Evolutionary conservation across 2,797 vertebrate species (phyloP), one percentile per base, ranked within the genome.

Genomic region (Eremophila alpestris): DNA sequence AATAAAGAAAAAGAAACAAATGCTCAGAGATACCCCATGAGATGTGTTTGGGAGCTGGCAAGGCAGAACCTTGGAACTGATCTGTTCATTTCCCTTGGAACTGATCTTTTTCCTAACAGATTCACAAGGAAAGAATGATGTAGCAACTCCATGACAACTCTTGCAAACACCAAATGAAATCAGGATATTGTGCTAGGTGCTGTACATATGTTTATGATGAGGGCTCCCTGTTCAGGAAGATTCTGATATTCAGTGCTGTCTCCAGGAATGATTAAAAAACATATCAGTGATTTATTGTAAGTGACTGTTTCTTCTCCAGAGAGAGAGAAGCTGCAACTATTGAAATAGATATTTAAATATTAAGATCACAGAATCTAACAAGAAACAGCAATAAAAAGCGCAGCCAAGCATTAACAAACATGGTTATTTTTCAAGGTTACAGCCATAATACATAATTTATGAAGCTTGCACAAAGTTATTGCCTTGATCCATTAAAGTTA

Each of bases 361-460:
- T 85, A 77, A 88, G 62, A 95, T 91, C 67, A 87, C 63, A 88
- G 59, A 90, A 87, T 81, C 69, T 76, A 94, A 93, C 80, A 90
- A 92, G 80, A 86, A 93, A 75, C 63, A 86, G 83, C 83, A 94
- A 89, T 95, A 93, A 95, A 93, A 95, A 92, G 38, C 11, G 7
- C 55, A 91, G 83, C 52, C 77, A 96, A 88, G 83, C 2, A 4
- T 92, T 91, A 94, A 95, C 88, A 95, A 97, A 95, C 80, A 86
- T 63, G 40, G 94, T 83, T 94, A 88, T 93, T 96, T 95, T 96
- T 96, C 94, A 94, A 96, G 92, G 74, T 94, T 96, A 93, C 70
- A 89, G 80, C 21, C 49, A 43, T 43, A 82, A 90, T 96, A 76
- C 79, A 96, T 96, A 90, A 97, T 96, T 94, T 94, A 96, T 94